Conservation (phyloP, 2,113 vertebrate species). For the Datnioides undecimradiatus region DNA sequence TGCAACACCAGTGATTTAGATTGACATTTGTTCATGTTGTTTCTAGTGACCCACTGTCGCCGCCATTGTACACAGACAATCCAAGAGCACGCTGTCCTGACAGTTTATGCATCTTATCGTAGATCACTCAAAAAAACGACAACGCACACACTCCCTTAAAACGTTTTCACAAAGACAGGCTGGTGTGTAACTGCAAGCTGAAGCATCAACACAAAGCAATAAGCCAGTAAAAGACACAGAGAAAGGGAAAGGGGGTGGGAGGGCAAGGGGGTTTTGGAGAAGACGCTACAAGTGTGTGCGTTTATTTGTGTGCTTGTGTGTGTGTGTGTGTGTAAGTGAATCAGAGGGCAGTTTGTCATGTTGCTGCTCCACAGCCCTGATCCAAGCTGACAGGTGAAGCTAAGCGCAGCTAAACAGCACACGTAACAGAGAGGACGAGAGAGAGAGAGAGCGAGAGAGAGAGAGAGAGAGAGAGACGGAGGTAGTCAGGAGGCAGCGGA, state of each 20-base stretch:
- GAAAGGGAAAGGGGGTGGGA: background rate
- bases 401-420: slow-evolving; percentile 82
- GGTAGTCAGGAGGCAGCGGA: slow-evolving; percentile 3
- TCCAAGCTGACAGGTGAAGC: slow-evolving; percentile 85
- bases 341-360: slow-evolving; percentile 85
- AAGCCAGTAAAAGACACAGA: slow-evolving; percentile 14
- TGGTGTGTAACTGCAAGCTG: slow-evolving; percentile 4
- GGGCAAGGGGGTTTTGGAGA: slow-evolving; percentile 22
- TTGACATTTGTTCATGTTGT: background rate
- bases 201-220: slow-evolving; percentile 30
- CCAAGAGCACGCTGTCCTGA: background rate
- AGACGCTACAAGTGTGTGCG: slow-evolving; percentile 64
- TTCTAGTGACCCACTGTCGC: background rate
- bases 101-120: background rate
- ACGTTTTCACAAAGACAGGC: background rate
- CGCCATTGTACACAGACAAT: background rate
- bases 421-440: slow-evolving; percentile 61
- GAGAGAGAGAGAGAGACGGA: background rate
- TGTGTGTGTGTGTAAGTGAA: slow-evolving; percentile 73
- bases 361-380: slow-evolving; percentile 80
- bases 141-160: background rate
- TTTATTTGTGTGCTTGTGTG: slow-evolving; percentile 8
- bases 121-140: too few species aligned
- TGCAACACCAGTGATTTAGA: too few species aligned
- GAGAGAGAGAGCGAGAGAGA: slow-evolving; percentile 16